A percentile compares a stretch with the other conserved stretches of the same genome.
These are phyloP conservation scores for Mastomys coucha DNA, from an alignment of 2,113 vertebrate species.

Conservation along the genomic window DNA sequence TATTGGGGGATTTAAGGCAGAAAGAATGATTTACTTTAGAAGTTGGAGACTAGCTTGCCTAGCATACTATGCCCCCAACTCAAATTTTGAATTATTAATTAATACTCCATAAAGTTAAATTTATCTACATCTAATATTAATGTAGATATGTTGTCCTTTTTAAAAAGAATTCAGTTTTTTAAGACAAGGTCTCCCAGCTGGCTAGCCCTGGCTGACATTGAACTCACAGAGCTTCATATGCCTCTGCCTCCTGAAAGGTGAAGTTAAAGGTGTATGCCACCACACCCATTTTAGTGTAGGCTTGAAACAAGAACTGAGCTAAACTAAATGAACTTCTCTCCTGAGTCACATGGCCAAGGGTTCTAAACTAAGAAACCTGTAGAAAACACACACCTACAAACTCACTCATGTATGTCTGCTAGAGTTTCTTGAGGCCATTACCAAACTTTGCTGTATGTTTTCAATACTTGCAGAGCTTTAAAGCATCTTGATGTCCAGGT, in stretches of 20 bases:
- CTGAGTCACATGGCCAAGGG: background rate
- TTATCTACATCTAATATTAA: background rate
- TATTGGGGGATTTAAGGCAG: background rate
- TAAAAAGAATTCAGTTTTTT: background rate
- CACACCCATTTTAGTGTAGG: background rate
- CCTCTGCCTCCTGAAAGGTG: background rate
- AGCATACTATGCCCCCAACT: background rate
- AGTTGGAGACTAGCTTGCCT: background rate
- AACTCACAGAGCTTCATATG: background rate
- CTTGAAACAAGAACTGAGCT: background rate
- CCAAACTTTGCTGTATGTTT: background rate
- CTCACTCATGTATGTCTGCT: background rate
- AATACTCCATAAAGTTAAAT: constrained; percentile 10
- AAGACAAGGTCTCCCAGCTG: background rate
- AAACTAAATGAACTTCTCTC: background rate
- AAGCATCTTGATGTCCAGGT: background rate
- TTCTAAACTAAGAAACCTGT: background rate
- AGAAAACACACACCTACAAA: background rate
- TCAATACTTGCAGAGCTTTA: background rate
- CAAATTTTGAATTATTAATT: background rate
- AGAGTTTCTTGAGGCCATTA: background rate
- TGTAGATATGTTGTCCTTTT: background rate
- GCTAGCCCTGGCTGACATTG: background rate
- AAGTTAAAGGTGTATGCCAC: background rate
- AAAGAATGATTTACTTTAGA: background rate